Evolutionary conservation across 2,888 invertebrate genomes (phyloP), one percentile per base, ranked within the genome.

Genomic region (Thecocarcelia acutangulata): DNA sequence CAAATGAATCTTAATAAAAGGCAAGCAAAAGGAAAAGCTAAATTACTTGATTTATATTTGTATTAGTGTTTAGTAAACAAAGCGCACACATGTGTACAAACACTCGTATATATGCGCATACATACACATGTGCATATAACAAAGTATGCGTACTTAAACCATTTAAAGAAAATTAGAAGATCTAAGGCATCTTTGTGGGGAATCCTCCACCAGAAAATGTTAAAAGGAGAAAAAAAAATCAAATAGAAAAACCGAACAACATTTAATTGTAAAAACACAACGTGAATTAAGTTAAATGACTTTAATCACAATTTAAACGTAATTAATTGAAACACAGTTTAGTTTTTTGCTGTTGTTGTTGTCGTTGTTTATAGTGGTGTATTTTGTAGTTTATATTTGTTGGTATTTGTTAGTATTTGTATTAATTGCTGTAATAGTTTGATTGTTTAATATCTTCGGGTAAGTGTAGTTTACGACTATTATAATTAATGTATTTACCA

Each of bases 301-400:
- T 88, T n/a, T 88, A 87, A 87, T 87, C 87, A 87, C 88, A 87
- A 88, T 87, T 88, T 88, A 87, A 88, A 86, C 87, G 88, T 88
- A 88, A 88, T 88, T 88, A 88, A 87, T 87, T 82, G 74, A 72
- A 72, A 64, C 59, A 54, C 42, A 13, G 50, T 56, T 19, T 40
- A 21, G 3, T 85, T 83, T 13, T 11, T 21, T 37, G 17, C 19
- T 33, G 12, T 44, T 63, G 58, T 8, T 33, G 12, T 44, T 63
- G 58, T 8, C 42, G 5, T n/a, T 58, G n/a, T 58, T 40, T 56
- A 33, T 15, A 17, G n/a, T 12, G 12, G 19, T 40, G 33, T 44
- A 17, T 9, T n/a, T 33, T 37, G 24, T 11, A 12, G 11, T 2
- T 17, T n/a, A n/a, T n/a, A n/a, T n/a, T n/a, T n/a, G n/a, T n/a